These are phyloP conservation scores for Adelges cooleyi DNA, from an alignment of 1,140 invertebrate species.

Conservation along the genomic window DNA sequence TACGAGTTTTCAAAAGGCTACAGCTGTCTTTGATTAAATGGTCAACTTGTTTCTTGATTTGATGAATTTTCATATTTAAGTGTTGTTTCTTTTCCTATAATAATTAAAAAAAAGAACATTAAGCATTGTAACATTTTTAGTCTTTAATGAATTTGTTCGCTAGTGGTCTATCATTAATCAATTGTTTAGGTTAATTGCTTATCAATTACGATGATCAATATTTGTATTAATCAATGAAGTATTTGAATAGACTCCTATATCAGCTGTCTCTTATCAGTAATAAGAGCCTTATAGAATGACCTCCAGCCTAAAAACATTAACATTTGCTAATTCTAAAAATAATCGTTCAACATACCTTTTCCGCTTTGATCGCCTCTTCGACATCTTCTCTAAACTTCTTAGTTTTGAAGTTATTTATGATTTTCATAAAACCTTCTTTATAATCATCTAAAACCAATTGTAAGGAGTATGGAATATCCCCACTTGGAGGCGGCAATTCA, in stretches of 20 bases:
- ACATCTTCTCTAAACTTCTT: constrained; percentile 60
- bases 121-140: too few relatives aligned
- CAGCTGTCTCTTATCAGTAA: too few relatives aligned
- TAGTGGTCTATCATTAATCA: too few relatives aligned
- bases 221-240: too few relatives aligned
- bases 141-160: too few relatives aligned
- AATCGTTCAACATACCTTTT: too few relatives aligned
- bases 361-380: constrained; percentile 63
- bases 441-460: constrained; percentile 72
- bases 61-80: constrained; percentile 62
- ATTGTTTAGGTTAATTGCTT: too few relatives aligned
- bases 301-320: too few relatives aligned
- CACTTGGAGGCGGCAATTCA: constrained; percentile 61
- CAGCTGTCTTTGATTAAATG: constrained; percentile 83
- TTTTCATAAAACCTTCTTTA: constrained; percentile 67
- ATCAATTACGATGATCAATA: too few relatives aligned
- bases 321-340: too few relatives aligned
- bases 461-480: constrained; percentile 68
- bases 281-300: too few relatives aligned
- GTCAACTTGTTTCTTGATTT: constrained; percentile 83
- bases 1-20: constrained; percentile 72
- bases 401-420: constrained; percentile 68
- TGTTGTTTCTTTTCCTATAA: constrained; percentile 64
- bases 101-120: constrained; percentile 18
- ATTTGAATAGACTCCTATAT: too few relatives aligned